Evolutionary conservation across 2,888 invertebrate species (phyloP), one percentile per base, ranked within the genome.

Genomic region (Macrosoma leucophasiata): DNA sequence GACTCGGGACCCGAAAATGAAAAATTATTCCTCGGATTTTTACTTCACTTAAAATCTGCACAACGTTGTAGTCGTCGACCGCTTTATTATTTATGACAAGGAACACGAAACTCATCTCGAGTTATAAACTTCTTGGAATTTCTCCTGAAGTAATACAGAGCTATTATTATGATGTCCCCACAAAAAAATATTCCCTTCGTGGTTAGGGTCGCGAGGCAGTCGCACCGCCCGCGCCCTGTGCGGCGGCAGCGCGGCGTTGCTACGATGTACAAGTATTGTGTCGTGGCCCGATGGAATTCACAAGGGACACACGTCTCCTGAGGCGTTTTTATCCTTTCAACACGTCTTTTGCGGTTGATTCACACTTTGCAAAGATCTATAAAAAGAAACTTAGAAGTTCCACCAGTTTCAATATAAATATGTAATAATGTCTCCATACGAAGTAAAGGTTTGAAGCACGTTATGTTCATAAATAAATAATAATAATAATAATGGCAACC

Each of bases 91-190:
- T 84, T 84, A 84, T 81, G 82, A 81, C 79, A 81, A 79, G 81
- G 81, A 84, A 82, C 82, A 82, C 81, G 79, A 78, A 84, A 82
- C 82, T 84, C 82, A 84, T 84, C 82, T 81, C 82, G 82, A 84
- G 82, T 84, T 84, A 84, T 84, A 84, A 84, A 84, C 81, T 84
- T 84, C 82, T 81, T 81, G 82, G 82, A 82, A 84, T 82, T 84
- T 81, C 77, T 81, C 78, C 77, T 82, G 81, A 78, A 84, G 82
- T 84, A 84, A 82, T 81, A 79, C 79, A 81, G 79, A 78, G 81
- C 81, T 79, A 84, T 84, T 82, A 82, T 84, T 81, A 84, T 81
- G 78, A 81, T 79, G 82, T 81, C 79, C 79, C 81, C 79, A 66
- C 81, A 79, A 84, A 82, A n/a, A 82, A 84, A 82, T 77, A 74